Evolutionary conservation across 2,888 invertebrate species (phyloP).

Genomic region (Noctua fimbriata): DNA sequence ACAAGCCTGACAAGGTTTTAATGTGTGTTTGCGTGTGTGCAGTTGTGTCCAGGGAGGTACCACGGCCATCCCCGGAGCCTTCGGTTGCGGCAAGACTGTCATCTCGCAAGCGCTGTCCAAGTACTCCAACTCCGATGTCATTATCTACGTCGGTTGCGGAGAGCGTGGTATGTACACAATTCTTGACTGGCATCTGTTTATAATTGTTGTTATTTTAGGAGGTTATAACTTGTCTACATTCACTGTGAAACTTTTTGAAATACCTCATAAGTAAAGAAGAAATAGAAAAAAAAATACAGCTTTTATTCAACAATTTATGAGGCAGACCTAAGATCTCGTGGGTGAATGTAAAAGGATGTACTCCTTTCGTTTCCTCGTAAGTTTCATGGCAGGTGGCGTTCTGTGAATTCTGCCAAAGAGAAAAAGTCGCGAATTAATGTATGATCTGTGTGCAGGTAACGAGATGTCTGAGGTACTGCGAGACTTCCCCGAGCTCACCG

Average conservation of each 20-base stretch:
- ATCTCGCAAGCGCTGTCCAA: constrained; percentile 99
- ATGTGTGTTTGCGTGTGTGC: constrained; percentile 50
- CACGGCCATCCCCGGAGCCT: constrained; percentile 99
- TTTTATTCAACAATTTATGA: background rate
- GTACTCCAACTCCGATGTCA: constrained; percentile 99
- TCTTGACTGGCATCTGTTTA: background rate
- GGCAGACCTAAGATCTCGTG: background rate
- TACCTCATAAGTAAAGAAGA: background rate
- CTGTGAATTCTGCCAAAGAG: background rate
- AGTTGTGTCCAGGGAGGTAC: constrained; percentile 99
- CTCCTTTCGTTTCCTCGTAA: background rate
- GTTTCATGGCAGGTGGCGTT: background rate
- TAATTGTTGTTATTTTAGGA: background rate
- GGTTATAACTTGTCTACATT: background rate
- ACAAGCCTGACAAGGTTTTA: background rate
- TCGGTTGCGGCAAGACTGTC: constrained; percentile 99
- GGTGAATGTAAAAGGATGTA: background rate
- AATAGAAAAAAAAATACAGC: background rate
- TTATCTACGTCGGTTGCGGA: constrained; percentile 99
- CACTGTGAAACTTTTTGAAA: background rate
- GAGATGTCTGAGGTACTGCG: constrained; percentile 99
- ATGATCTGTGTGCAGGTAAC: constrained; percentile 91
- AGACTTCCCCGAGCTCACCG: constrained; percentile 99
- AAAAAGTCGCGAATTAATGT: background rate
- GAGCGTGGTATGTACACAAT: constrained; percentile 94